phyloP scores from a whole-genome alignment of 1,140 invertebrate genomes.

The Hestina assimilis region DNA sequence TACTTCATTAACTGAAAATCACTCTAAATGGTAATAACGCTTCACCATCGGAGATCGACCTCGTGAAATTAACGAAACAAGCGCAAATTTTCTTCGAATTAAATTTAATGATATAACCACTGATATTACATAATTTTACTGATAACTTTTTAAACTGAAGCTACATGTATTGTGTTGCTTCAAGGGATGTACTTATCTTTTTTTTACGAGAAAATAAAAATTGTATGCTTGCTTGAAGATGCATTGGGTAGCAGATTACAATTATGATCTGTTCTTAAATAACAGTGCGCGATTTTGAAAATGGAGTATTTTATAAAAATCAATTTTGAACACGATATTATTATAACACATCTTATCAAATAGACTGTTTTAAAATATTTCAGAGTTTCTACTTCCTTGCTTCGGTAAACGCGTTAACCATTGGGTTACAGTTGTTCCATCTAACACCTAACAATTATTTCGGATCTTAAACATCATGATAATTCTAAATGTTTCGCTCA shows the following conservation, averaged over 20 bases:
- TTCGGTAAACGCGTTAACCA: too few relatives aligned
- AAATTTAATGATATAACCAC: constrained; percentile 62
- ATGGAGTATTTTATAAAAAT: not conserved
- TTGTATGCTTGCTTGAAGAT: constrained; percentile 3
- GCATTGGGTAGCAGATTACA: constrained; percentile 1
- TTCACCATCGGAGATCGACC: constrained; percentile 38
- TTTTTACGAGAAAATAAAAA: constrained; percentile 18
- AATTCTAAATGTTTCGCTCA: too few relatives aligned
- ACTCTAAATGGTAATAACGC: constrained; percentile 54
- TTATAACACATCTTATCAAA: not conserved
- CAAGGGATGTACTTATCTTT: constrained; percentile 15
- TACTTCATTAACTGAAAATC: constrained; percentile 65
- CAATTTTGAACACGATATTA: not conserved
- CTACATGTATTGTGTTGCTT: constrained; percentile 18
- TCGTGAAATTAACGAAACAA: constrained; percentile 55
- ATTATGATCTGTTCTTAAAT: constrained; percentile 3
- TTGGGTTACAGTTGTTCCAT: too few relatives aligned
- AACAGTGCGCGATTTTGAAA: not conserved
- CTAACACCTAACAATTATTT: too few relatives aligned
- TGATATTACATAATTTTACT: constrained; percentile 35
- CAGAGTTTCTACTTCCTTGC: too few relatives aligned
- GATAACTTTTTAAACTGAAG: constrained; percentile 28
- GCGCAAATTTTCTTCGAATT: constrained; percentile 60
- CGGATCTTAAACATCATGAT: too few relatives aligned
- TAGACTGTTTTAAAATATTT: too few relatives aligned